These are phyloP conservation scores for Chiroxiphia lanceolata DNA, from an alignment of 2,797 vertebrate genomes.

Conservation along the genomic window DNA sequence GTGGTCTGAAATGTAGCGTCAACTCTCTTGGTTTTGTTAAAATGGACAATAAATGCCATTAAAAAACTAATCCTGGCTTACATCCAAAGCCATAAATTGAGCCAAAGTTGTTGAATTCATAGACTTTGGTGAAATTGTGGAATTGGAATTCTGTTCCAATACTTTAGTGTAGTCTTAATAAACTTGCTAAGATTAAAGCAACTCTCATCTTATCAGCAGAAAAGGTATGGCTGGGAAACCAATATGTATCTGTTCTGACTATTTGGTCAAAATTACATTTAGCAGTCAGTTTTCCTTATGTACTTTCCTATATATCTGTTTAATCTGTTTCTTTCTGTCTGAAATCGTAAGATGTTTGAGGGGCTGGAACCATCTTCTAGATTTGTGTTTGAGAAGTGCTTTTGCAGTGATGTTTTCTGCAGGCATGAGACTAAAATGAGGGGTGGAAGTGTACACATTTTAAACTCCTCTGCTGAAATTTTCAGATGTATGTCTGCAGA, in stretches of 20 bases:
- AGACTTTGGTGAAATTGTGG: not conserved
- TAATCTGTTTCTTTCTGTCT: not conserved
- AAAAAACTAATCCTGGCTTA: not conserved
- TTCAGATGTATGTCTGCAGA: not conserved
- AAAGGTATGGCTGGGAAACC: not conserved
- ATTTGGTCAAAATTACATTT: not conserved
- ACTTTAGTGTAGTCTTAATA: not conserved
- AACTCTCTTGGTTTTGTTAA: not conserved
- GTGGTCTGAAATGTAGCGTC: not conserved
- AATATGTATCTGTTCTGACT: not conserved
- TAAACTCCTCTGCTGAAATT: not conserved
- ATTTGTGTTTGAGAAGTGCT: not conserved
- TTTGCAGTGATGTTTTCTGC: not conserved
- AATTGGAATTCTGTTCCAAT: not conserved
- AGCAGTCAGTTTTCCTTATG: not conserved
- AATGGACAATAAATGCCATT: not conserved
- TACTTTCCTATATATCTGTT: not conserved
- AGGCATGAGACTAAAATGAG: accelerated
- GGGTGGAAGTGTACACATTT: not conserved
- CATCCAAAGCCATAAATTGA: not conserved
- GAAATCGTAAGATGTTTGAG: not conserved
- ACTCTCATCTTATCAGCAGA: not conserved
- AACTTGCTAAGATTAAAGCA: not conserved
- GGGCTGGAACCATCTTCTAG: not conserved
- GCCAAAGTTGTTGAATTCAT: not conserved